Conservation (phyloP, 2,113 vertebrate genomes). For the Siphamia tubifer region DNA sequence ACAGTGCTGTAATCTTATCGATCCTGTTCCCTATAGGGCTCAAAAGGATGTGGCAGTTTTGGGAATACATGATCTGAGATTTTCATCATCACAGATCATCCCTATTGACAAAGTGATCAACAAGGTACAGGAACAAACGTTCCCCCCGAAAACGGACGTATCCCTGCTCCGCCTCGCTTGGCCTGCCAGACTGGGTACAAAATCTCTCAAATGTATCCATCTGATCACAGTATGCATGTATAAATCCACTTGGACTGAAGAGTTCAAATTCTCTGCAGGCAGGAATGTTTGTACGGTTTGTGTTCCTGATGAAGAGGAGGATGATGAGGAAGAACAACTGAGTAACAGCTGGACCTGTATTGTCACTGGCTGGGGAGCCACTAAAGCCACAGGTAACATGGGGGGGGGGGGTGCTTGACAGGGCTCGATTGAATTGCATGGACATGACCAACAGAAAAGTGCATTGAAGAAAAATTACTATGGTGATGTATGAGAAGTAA, state of each 20-base stretch:
- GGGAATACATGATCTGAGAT: conserved; percentile 61
- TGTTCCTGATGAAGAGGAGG: conserved; percentile 63
- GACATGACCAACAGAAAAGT: no score
- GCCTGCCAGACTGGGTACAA: conserved; percentile 57
- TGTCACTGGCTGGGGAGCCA: conserved; percentile 70
- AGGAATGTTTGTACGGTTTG: conserved; percentile 57
- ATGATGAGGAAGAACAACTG: conserved; percentile 56
- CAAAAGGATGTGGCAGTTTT: conserved; percentile 59
- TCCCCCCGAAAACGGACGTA: conserved; percentile 62
- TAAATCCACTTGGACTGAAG: no score
- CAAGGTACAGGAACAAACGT: conserved; percentile 17
- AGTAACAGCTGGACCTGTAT: conserved; percentile 66
- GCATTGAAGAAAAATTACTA: no score
- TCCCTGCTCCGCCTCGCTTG: conserved; percentile 59
- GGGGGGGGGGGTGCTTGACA: no score
- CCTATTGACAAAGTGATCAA: conserved; percentile 54
- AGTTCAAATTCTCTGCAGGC: conserved; percentile 55
- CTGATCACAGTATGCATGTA: no score
- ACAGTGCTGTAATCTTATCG: not conserved
- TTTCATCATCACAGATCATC: conserved; percentile 31
- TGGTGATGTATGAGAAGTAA: no score
- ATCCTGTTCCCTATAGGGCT: conserved; percentile 27
- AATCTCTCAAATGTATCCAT: not conserved
- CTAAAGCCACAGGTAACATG: conserved; percentile 23
- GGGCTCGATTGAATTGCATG: no score